Evolutionary conservation across 2,888 invertebrate genomes (phyloP).

Genomic region (Lasioglossum morio): DNA sequence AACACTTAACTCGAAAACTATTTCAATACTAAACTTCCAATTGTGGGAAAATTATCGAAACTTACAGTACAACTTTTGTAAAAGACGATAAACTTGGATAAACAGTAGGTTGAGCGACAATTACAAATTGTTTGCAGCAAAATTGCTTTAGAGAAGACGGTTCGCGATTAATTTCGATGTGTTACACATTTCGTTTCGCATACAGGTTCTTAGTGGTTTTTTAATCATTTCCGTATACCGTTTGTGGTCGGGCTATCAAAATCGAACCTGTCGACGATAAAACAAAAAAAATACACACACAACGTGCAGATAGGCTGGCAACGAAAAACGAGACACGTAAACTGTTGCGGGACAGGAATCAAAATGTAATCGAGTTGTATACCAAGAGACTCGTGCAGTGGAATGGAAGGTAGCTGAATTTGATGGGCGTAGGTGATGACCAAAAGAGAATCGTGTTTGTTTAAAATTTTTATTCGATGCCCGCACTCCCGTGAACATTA

Average conservation of each 20-base stretch:
- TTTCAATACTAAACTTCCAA: too few relatives aligned
- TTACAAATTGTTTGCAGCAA: neutral
- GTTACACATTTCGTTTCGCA: neutral
- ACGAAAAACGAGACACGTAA: constrained; percentile 45
- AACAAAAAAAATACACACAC: constrained; percentile 6
- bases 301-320: neutral
- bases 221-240: constrained; percentile 9
- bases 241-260: constrained; percentile 27
- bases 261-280: constrained; percentile 30
- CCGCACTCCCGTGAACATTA: neutral
- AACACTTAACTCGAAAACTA: neutral
- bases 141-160: neutral
- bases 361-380: constrained; percentile 46
- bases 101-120: neutral
- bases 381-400: constrained; percentile 10
- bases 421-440: constrained; percentile 31
- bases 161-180: neutral
- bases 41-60: too few relatives aligned
- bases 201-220: neutral
- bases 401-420: constrained; percentile 19
- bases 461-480: constrained; percentile 22
- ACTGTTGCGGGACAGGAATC: constrained; percentile 34
- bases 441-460: constrained; percentile 36
- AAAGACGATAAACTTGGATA: too few relatives aligned
- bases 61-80: too few relatives aligned